A percentile compares a stretch with the other conserved stretches of the same genome.
Conservation (phyloP, 2,888 invertebrate genomes). For the Tipula lateralis region DNA sequence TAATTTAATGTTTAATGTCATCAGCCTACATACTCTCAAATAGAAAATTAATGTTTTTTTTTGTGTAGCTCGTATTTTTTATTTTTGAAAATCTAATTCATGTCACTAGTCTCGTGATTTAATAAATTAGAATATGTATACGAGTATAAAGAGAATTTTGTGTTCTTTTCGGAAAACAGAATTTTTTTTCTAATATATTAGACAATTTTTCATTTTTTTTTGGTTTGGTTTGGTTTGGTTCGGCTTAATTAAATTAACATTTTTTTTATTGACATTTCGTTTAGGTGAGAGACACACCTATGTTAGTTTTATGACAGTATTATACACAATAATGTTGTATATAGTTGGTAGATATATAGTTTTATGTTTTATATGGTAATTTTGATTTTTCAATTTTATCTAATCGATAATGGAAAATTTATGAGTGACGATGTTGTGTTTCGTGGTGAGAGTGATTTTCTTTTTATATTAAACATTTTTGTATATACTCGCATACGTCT, state of each 20-base stretch:
- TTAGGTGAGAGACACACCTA: slow-evolving; percentile 27
- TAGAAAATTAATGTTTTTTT: not conserved
- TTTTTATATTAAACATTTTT: not conserved
- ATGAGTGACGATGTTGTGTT: not conserved
- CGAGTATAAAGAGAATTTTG: not conserved
- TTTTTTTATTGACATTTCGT: slow-evolving; percentile 25
- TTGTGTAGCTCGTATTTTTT: not conserved
- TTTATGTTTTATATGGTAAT: not conserved
- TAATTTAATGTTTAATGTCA: slow-evolving; percentile 9
- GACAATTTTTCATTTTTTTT: not conserved
- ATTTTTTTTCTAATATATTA: not conserved
- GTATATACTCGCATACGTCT: not conserved
- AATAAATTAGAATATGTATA: slow-evolving; percentile 27
- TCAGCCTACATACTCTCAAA: not conserved
- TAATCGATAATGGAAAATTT: not conserved
- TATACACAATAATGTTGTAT: not conserved
- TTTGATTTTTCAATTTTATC: slow-evolving; percentile 6
- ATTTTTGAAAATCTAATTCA: not conserved
- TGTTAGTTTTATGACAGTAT: slow-evolving; percentile 11
- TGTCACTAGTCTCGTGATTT: slow-evolving; percentile 25
- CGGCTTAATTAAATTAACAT: slow-evolving; percentile 28
- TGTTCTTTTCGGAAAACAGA: not conserved
- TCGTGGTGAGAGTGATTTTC: not conserved
- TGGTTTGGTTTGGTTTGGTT: not conserved
- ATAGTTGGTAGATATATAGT: not conserved